phyloP scores from a whole-genome alignment of 2,888 invertebrate species.

The Stegana nigrithorax region DNA sequence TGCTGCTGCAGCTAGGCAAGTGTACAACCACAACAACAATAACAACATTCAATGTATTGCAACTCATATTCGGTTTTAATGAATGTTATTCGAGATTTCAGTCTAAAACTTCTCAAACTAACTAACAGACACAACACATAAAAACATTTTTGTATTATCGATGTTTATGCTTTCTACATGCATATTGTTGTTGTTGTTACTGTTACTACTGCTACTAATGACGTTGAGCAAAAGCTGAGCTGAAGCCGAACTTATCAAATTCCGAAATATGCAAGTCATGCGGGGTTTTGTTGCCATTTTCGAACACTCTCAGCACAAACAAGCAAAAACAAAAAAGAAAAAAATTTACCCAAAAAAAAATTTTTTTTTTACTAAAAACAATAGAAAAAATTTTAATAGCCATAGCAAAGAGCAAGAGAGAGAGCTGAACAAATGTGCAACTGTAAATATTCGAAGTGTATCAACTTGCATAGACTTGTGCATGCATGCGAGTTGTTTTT shows the following conservation, averaged over 20 bases:
- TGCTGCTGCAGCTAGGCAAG: neutral
- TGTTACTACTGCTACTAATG: neutral
- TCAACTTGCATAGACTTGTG: neutral
- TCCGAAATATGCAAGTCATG: conserved; percentile 27
- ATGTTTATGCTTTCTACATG: neutral
- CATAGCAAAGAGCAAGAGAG: neutral
- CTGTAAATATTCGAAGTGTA: too few relatives aligned
- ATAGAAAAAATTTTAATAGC: neutral
- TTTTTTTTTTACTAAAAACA: neutral
- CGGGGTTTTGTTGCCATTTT: neutral
- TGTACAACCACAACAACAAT: neutral
- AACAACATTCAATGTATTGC: too few relatives aligned
- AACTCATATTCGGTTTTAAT: conserved; percentile 47
- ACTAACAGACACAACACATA: neutral
- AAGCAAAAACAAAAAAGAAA: neutral
- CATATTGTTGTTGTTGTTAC: neutral
- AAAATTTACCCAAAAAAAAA: conserved; percentile 21
- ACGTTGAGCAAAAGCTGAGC: conserved; percentile 21
- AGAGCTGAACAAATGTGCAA: too few relatives aligned
- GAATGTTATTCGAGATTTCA: conserved; percentile 58
- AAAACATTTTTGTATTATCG: neutral
- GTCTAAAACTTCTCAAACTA: conserved; percentile 27
- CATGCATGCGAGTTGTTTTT: neutral
- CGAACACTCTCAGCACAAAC: neutral
- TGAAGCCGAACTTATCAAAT: conserved; percentile 44